phyloP scores from a whole-genome alignment of 2,888 invertebrate genomes.

The Flabesymbios commensalis region DNA sequence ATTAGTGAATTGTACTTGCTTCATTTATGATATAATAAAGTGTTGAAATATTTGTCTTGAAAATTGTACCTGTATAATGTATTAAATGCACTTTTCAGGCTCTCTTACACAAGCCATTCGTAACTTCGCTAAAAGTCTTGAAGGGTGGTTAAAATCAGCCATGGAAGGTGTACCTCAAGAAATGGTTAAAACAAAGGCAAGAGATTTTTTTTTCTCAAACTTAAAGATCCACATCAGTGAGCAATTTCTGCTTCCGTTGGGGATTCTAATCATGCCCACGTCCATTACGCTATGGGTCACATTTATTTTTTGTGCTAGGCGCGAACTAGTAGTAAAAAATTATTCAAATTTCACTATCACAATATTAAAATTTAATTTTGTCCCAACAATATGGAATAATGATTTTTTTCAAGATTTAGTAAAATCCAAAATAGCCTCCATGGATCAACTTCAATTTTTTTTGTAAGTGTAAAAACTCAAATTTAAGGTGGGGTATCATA shows the following conservation, averaged over 20 bases:
- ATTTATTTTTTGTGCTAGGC: not conserved
- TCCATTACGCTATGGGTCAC: not conserved
- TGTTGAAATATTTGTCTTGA: slow-evolving; percentile 4
- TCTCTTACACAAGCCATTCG: slow-evolving; percentile 89
- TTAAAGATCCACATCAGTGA: not conserved
- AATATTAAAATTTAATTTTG: too few relatives aligned
- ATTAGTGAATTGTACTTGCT: not conserved
- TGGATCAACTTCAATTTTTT: too few relatives aligned
- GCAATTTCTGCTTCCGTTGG: too few relatives aligned
- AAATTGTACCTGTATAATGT: too few relatives aligned
- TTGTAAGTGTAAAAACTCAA: too few relatives aligned
- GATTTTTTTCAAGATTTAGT: too few relatives aligned
- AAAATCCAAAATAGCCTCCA: too few relatives aligned
- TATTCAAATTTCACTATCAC: too few relatives aligned
- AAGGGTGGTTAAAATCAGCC: slow-evolving; percentile 79
- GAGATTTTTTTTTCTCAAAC: not conserved
- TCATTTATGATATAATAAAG: not conserved
- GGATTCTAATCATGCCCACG: too few relatives aligned
- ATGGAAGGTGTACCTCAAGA: slow-evolving; percentile 81
- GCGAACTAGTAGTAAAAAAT: too few relatives aligned
- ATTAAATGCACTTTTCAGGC: slow-evolving; percentile 64
- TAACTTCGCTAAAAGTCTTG: slow-evolving; percentile 90
- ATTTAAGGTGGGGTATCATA: too few relatives aligned
- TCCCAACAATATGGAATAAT: too few relatives aligned
- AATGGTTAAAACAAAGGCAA: slow-evolving; percentile 79